Evolutionary conservation across 64 coral and sea anemone species (phyloP).

Genomic region (Cladopsammia gracilis): DNA sequence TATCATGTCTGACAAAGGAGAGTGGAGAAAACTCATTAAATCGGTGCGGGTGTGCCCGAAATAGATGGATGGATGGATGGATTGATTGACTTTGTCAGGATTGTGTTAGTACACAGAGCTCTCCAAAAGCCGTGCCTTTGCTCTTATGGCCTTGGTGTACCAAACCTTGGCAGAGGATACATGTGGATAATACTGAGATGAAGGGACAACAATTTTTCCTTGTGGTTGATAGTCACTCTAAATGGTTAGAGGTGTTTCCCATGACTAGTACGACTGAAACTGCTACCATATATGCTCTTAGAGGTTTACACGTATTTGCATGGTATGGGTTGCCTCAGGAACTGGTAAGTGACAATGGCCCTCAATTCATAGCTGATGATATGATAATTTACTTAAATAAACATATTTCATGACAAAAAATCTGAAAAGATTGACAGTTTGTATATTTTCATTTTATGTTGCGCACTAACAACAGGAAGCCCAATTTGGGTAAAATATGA

Average conservation of each 20-base stretch:
- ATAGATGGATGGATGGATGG: no score
- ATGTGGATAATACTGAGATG: background rate
- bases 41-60: no score
- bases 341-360: conserved; percentile 3
- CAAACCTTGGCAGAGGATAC: conserved; percentile 11
- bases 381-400: no score
- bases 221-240: conserved; percentile 8
- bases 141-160: conserved; percentile 8
- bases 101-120: background rate
- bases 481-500: no score
- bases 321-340: background rate
- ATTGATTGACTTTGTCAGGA: no score
- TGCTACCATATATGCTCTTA: background rate
- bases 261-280: background rate
- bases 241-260: background rate
- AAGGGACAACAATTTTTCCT: conserved; percentile 26
- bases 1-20: no score
- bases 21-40: no score
- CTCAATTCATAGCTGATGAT: conserved; percentile 27
- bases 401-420: no score
- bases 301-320: background rate
- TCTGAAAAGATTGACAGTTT: no score
- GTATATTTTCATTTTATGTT: no score
- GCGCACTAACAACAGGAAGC: no score
- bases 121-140: conserved; percentile 5